Conservation (phyloP, 2,797 vertebrate genomes). For the Sebastes cheni region DNA sequence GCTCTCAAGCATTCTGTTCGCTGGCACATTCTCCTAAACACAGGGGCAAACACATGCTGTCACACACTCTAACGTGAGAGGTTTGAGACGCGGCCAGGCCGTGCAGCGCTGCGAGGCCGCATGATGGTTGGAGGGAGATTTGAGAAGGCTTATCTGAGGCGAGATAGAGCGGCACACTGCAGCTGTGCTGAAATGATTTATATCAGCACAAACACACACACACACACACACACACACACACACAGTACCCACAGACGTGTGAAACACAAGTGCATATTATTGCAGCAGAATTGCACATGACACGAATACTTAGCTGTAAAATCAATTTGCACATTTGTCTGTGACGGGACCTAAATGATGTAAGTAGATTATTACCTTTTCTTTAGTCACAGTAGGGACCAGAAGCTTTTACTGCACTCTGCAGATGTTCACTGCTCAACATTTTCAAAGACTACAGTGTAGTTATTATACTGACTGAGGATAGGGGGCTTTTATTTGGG, state of each 20-base stretch:
- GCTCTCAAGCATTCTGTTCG: slow-evolving; percentile 33
- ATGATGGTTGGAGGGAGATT: slow-evolving; percentile 83
- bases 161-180: slow-evolving; percentile 75
- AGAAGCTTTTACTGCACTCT: neutral
- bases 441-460: slow-evolving; percentile 2
- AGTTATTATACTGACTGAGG: neutral
- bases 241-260: slow-evolving; percentile 38
- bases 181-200: slow-evolving; percentile 88
- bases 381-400: slow-evolving; percentile 36
- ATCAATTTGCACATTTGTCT: slow-evolving; percentile 70
- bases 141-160: slow-evolving; percentile 84
- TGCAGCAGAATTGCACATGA: slow-evolving; percentile 52
- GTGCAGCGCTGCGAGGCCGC: slow-evolving; percentile 63
- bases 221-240: slow-evolving; percentile 49
- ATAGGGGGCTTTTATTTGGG: neutral
- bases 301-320: slow-evolving; percentile 59
- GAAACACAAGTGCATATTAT: slow-evolving; percentile 60
- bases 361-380: slow-evolving; percentile 43
- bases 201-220: slow-evolving; percentile 63
- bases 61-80: slow-evolving; percentile 67
- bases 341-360: slow-evolving; percentile 42
- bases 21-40: slow-evolving; percentile 56
- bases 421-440: slow-evolving; percentile 35
- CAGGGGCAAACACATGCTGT: slow-evolving; percentile 56
- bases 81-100: slow-evolving; percentile 67